phyloP scores from a whole-genome alignment of 2,888 invertebrate genomes.

The Epistrophe eligans region DNA sequence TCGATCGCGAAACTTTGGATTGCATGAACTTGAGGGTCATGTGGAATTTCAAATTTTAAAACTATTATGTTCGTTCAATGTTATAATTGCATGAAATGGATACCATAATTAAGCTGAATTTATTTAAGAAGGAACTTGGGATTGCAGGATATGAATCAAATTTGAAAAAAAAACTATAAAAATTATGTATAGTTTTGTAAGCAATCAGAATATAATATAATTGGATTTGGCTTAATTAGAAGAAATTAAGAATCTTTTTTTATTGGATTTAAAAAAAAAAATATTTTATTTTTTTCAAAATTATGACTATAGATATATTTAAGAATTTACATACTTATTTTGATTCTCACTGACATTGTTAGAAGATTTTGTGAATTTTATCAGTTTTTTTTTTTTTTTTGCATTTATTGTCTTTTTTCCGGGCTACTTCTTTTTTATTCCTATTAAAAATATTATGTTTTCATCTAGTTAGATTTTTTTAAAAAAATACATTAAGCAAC shows the following conservation, averaged over 20 bases:
- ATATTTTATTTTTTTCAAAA: conserved; percentile 7
- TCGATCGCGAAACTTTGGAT: too few species aligned
- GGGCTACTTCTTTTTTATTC: too few species aligned
- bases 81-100: not conserved
- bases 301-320: conserved; percentile 6
- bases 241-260: not conserved
- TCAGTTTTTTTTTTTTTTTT: too few species aligned
- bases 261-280: not conserved
- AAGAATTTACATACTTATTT: not conserved
- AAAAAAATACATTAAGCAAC: too few species aligned
- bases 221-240: not conserved
- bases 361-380: too few species aligned
- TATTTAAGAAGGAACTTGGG: conserved; percentile 45
- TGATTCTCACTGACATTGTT: not conserved
- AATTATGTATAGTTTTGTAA: conserved; percentile 9
- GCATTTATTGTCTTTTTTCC: too few species aligned
- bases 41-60: too few species aligned
- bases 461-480: too few species aligned
- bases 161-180: conserved; percentile 20
- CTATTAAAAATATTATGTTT: too few species aligned
- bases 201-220: not conserved
- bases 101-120: not conserved
- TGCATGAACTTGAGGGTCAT: too few species aligned
- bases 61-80: not conserved
- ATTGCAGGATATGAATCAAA: conserved; percentile 55